Base-by-base conservation (phyloP, 2,888 invertebrate genomes). In the Frankliniella intonsa region DNA sequence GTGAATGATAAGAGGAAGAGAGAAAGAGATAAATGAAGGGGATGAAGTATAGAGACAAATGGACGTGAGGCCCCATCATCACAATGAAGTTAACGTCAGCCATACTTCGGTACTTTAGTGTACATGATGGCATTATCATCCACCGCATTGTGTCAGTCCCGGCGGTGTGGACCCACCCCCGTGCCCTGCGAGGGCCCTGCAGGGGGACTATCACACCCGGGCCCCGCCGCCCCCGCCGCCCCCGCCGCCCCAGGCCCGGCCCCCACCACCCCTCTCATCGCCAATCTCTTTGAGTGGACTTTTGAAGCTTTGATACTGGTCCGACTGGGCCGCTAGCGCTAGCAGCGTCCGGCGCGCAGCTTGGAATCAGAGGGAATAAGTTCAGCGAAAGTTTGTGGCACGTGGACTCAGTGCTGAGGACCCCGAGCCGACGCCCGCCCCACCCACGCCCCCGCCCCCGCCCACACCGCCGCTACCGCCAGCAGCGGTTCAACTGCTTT, bases 281-380 rank as follows among this genome's bases (percentile, higher is more conserved):
- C 69, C 69, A 76, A 76, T 76, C 69, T 76, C 25, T 76, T 76
- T 76, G 25, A 76, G 69, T 76, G 69, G 69, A 76, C 69, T 76
- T 76, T 25, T 3, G 69, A 76, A 76, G 69, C 69, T 76, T 76
- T 76, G 69, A 76, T 19, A 14, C 55, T 14, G 55, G 55, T 55
- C 55, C 55, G 55, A 55, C 55, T 55, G 55, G 55, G 55, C 51
- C 51, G 55, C 55, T 17, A 55, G 55, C 11, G 14, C 2, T 11
- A 17, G 55, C 55, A 14, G 55, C 5, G 55, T 38, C 55, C 14
- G 55, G 17, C 14, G 55, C 55, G 55, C 55, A 19, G 38, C 38
- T 38, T 55, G 14, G 55, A 19, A 55, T 19, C 17, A 55, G 55
- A 19, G 55, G 14, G 14, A 55, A 55, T 55, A 55, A 55, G 55